Evolutionary conservation across 2,797 vertebrate genomes (phyloP), one percentile per base, ranked within the genome.

Genomic region (Molossus molossus): DNA sequence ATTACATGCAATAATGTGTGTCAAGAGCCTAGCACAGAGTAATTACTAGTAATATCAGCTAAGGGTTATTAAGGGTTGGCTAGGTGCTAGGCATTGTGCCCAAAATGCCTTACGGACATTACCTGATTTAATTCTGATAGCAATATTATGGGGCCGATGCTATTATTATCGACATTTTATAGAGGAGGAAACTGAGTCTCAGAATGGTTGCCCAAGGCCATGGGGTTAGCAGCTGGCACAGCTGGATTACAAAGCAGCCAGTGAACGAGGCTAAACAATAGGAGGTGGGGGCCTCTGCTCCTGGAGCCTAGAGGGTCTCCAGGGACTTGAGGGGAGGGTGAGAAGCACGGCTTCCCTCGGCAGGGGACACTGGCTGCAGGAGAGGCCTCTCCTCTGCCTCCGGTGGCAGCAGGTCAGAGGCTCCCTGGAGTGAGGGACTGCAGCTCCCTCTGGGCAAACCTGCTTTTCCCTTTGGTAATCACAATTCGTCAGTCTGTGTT

Each of bases 401-500:
- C 2, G 0, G 82, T 94, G 91, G 6, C 50, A 79, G 55, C 81
- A 57, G 90, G 40, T 79, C 45, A 25, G 81, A 88, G 88, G 87
- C 21, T 25, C 11, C 67, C 33, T 84, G 92, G 23, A 69, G 15
- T 55, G 62, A 75, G 73, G 55, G 53, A 50, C 33, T 86, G 53
- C 60, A 83, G 60, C 2, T 25, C 4, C 6, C 55, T 40, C 37
- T 0, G 15, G 3, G 48, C 67, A 96, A 82, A 91, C 62, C 0
- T 84, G 64, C 67, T 77, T 97, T 97, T 55, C 81, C 70, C 55
- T 87, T 67, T 73, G 53, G 13, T 86, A 65, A 95, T 96, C 95
- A 79, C 4, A 15, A 57, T 62, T 37, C 64, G 60, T 69, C 89
- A 58, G 0, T 91, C 50, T 86, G 67, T 95, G 94, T 83, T 94